These are phyloP conservation scores for Heliothis subflexa DNA, from an alignment of 1,140 invertebrate genomes.

Conservation along the genomic window DNA sequence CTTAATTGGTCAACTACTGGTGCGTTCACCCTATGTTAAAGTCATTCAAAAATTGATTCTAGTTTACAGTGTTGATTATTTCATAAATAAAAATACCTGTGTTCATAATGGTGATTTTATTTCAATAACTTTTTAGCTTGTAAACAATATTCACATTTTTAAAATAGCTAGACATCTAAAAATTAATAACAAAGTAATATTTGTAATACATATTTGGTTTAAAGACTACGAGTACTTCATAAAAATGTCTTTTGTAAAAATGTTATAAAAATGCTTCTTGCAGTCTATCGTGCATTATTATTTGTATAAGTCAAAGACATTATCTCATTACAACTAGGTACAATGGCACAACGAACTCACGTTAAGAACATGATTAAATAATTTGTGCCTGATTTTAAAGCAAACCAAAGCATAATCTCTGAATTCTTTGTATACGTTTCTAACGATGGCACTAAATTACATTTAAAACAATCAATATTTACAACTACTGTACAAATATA, in stretches of 20 bases:
- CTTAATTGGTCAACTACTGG: too few species aligned
- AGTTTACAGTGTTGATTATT: too few species aligned
- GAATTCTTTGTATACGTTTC: slow-evolving; percentile 52
- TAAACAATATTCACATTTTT: slow-evolving; percentile 66
- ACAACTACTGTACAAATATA: slow-evolving; percentile 63
- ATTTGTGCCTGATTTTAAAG: slow-evolving; percentile 66
- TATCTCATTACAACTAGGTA: slow-evolving; percentile 58
- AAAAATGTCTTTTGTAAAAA: slow-evolving; percentile 78
- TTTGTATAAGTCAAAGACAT: slow-evolving; percentile 46
- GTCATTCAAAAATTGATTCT: too few species aligned
- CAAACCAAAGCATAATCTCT: slow-evolving; percentile 72
- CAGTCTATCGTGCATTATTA: slow-evolving; percentile 64
- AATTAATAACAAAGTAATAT: slow-evolving; percentile 72
- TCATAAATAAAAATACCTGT: slow-evolving; percentile 34
- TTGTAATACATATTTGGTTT: slow-evolving; percentile 79
- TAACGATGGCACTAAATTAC: slow-evolving; percentile 67
- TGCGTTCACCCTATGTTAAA: too few species aligned
- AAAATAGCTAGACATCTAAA: slow-evolving; percentile 74
- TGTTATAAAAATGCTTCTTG: slow-evolving; percentile 70
- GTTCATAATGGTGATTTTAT: slow-evolving; percentile 62
- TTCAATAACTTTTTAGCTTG: slow-evolving; percentile 68
- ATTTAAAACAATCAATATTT: slow-evolving; percentile 69
- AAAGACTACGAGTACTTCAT: slow-evolving; percentile 63
- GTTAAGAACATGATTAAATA: slow-evolving; percentile 58
- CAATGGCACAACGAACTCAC: slow-evolving; percentile 77